A percentile compares a stretch with the other conserved stretches of the same genome.
Conservation (phyloP, 2,888 invertebrate species). For the Brenthis daphne region DNA sequence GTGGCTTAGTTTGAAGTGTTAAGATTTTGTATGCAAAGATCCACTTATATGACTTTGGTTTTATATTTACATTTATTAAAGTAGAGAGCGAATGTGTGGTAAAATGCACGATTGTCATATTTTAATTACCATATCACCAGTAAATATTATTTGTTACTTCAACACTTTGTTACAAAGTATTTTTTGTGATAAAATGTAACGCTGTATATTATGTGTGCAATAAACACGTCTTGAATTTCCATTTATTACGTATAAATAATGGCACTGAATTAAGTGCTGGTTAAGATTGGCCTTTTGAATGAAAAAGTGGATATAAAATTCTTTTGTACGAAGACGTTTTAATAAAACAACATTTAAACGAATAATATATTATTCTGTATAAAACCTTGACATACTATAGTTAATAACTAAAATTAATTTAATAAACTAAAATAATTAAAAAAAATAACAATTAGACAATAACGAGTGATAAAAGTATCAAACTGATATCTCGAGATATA, state of each 20-base stretch:
- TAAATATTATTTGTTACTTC: slow-evolving; percentile 6
- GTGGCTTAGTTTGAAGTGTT: slow-evolving; percentile 26
- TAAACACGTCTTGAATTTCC: slow-evolving; percentile 15
- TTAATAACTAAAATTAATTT: no score
- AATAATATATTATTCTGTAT: no score
- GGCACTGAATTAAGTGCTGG: neutral
- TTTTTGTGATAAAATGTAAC: neutral
- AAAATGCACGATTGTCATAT: neutral
- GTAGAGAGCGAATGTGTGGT: neutral
- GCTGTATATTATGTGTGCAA: slow-evolving; percentile 12
- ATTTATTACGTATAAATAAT: slow-evolving; percentile 8
- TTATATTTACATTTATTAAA: neutral
- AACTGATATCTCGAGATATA: slow-evolving; percentile 58
- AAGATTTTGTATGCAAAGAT: slow-evolving; percentile 20
- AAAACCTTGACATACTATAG: no score
- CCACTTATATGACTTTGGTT: neutral
- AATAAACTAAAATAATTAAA: no score
- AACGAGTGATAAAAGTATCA: slow-evolving; percentile 5
- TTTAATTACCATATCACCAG: neutral
- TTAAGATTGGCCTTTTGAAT: slow-evolving; percentile 2
- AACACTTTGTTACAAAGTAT: neutral
- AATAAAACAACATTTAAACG: neutral
- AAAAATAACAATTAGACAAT: no score
- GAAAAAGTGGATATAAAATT: slow-evolving; percentile 6
- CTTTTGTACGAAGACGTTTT: slow-evolving; percentile 13